A percentile compares a stretch with the other conserved stretches of the same genome.
phyloP scores from a whole-genome alignment of 2,888 invertebrate species.

The Gerosis bhagava region DNA sequence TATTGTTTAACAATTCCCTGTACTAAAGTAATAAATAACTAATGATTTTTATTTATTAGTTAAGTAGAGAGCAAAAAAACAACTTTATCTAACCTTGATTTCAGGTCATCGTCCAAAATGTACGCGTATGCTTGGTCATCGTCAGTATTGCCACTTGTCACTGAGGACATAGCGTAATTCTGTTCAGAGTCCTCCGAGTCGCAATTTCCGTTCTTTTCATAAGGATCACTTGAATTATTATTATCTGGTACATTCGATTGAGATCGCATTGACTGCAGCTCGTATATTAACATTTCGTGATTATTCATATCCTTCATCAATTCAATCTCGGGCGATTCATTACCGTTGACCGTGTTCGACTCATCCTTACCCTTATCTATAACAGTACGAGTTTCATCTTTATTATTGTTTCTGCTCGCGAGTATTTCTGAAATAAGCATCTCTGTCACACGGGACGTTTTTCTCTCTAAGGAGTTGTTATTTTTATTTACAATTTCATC shows the following conservation, averaged over 20 bases:
- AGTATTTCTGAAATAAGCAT: slow-evolving; percentile 78
- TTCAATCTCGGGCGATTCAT: slow-evolving; percentile 54
- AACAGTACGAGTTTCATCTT: slow-evolving; percentile 67
- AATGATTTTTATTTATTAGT: too few relatives aligned
- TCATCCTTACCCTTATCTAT: slow-evolving; percentile 74
- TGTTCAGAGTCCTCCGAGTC: slow-evolving; percentile 71
- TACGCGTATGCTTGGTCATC: slow-evolving; percentile 74
- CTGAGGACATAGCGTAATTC: slow-evolving; percentile 66
- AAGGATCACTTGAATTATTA: slow-evolving; percentile 39
- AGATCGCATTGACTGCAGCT: slow-evolving; percentile 85
- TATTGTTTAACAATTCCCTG: too few relatives aligned
- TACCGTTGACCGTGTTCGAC: slow-evolving; percentile 51
- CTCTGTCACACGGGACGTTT: slow-evolving; percentile 75
- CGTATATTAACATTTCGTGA: slow-evolving; percentile 87
- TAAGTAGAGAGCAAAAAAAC: too few relatives aligned
- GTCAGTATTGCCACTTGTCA: slow-evolving; percentile 62
- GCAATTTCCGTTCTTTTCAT: slow-evolving; percentile 51
- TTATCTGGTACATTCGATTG: slow-evolving; percentile 62
- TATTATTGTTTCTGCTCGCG: slow-evolving; percentile 74
- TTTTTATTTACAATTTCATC: slow-evolving; percentile 58
- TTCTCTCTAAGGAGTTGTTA: slow-evolving; percentile 69
- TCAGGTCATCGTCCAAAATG: slow-evolving; percentile 72
- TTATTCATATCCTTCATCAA: slow-evolving; percentile 79
- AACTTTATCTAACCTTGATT: slow-evolving; percentile 71
- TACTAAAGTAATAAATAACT: too few relatives aligned